These are phyloP conservation scores for Rotaria macrura DNA, from an alignment of 2,888 invertebrate genomes.

Conservation along the genomic window DNA sequence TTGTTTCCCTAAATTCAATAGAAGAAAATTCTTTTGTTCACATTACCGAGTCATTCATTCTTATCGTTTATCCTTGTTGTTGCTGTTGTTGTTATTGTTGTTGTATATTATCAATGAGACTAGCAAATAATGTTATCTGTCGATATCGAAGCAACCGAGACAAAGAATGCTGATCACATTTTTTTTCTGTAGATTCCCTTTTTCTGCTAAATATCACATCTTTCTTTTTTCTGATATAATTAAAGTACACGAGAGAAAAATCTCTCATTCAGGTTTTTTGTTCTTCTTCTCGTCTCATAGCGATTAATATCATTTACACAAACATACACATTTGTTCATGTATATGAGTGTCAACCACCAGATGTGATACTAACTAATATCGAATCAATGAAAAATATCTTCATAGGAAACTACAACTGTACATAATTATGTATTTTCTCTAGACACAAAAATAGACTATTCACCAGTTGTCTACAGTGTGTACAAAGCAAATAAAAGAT, in stretches of 20 bases:
- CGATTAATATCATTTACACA: neutral
- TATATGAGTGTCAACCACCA: neutral
- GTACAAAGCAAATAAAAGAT: too few relatives aligned
- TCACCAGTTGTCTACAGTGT: neutral
- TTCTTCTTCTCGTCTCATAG: neutral
- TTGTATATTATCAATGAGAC: neutral
- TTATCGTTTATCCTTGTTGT: neutral
- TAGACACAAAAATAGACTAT: neutral
- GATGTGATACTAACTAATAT: neutral
- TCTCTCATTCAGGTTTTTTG: neutral
- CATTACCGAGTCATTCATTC: neutral
- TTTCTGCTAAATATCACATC: neutral
- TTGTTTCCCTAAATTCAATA: too few relatives aligned
- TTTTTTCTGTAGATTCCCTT: neutral
- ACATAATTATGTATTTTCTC: neutral
- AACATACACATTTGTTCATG: neutral
- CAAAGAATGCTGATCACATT: neutral
- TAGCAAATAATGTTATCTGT: neutral
- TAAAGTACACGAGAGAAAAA: neutral
- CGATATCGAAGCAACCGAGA: neutral
- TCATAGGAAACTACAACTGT: neutral
- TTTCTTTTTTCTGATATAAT: neutral
- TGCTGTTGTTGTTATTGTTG: neutral
- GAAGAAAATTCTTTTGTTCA: neutral
- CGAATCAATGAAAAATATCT: neutral